Evolutionary conservation across 1,140 invertebrate species (phyloP).

Genomic region (Callitettix versicolor): DNA sequence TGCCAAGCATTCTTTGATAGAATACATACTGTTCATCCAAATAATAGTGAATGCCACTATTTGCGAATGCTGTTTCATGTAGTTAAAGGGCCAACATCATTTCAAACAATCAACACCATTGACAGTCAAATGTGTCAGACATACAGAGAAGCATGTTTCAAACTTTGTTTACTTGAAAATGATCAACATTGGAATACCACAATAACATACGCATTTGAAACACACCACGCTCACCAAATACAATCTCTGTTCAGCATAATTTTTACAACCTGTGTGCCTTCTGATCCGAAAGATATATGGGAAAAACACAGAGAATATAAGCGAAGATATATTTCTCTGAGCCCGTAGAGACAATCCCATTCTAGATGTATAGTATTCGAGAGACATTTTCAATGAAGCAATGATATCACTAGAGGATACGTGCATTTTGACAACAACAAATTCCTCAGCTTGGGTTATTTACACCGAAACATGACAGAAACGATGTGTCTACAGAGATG

Average conservation of each 20-base stretch:
- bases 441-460: constrained; percentile 12
- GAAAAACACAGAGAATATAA: constrained; percentile 17
- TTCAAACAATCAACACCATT: constrained; percentile 25
- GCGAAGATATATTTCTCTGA: constrained; percentile 17
- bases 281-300: constrained; percentile 16
- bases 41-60: constrained; percentile 32
- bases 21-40: constrained; percentile 32
- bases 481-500: constrained; percentile 4
- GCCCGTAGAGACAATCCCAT: background rate
- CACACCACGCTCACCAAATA: background rate
- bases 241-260: background rate
- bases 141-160: constrained; percentile 23
- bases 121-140: constrained; percentile 22
- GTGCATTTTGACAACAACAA: constrained; percentile 16
- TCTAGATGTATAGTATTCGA: background rate
- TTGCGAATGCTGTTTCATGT: constrained; percentile 33
- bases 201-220: background rate
- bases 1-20: constrained; percentile 20
- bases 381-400: constrained; percentile 16
- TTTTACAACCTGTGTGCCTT: background rate
- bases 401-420: constrained; percentile 16
- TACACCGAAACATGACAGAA: constrained; percentile 15
- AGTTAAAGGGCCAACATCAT: constrained; percentile 28
- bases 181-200: constrained; percentile 24
- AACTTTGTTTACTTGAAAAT: constrained; percentile 22